Percentiles rank a stretch among this genome's conserved stretches.
Conservation (phyloP, 2,888 invertebrate genomes). For the Callimorpha dominula region DNA sequence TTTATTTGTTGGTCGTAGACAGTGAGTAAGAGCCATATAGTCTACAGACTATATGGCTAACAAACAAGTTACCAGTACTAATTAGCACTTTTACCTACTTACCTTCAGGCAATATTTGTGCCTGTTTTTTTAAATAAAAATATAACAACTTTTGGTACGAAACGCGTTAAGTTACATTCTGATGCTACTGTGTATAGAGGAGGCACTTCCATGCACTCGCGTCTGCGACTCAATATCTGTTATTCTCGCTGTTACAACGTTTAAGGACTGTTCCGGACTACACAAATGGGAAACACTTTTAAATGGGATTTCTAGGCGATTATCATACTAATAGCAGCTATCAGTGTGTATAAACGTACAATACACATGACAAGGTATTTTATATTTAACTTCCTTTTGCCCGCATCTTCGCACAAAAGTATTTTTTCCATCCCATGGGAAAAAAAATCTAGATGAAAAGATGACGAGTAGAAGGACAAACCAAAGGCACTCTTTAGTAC, state of each 20-base stretch:
- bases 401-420: no score
- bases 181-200: not conserved
- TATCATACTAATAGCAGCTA: constrained; percentile 7
- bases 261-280: constrained; percentile 14
- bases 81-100: no score
- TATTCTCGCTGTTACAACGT: constrained; percentile 38
- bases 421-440: no score
- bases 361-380: not conserved
- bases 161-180: constrained; percentile 27
- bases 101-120: not conserved
- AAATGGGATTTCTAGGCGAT: constrained; percentile 16
- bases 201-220: constrained; percentile 45
- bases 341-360: not conserved
- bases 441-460: no score
- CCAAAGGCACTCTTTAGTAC: no score
- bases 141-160: not conserved
- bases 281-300: constrained; percentile 22
- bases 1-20: not conserved
- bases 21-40: no score
- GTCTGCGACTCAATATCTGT: constrained; percentile 44
- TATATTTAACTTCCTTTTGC: not conserved
- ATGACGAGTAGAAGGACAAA: no score
- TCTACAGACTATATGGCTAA: no score
- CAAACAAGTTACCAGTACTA: no score
- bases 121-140: not conserved